Evolutionary conservation across 2,797 vertebrate genomes (phyloP).

Genomic region (Numenius phaeopus): DNA sequence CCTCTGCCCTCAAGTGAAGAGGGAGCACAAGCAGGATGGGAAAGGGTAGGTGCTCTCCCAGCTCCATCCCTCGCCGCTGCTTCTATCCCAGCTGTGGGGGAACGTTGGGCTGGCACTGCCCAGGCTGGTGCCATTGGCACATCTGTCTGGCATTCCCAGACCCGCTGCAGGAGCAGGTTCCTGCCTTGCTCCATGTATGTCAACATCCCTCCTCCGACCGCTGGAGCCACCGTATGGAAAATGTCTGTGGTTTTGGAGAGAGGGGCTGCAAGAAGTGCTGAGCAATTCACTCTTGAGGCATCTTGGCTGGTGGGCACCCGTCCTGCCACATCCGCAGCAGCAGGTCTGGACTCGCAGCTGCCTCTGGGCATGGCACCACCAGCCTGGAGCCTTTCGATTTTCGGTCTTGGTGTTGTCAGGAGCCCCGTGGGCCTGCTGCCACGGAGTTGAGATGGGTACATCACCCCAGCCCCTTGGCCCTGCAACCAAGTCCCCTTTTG

Average conservation of each 20-base stretch:
- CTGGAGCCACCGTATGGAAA: background rate
- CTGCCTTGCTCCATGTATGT: rapidly evolving
- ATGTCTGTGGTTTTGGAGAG: slow-evolving; percentile 33
- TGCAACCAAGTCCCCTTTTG: rapidly evolving
- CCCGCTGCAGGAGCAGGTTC: background rate
- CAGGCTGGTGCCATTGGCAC: background rate
- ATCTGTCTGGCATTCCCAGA: background rate
- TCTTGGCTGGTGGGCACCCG: background rate
- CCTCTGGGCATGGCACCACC: rapidly evolving
- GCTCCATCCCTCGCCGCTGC: rapidly evolving
- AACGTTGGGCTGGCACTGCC: background rate
- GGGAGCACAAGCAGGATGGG: background rate
- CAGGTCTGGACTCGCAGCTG: background rate
- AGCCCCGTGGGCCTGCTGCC: background rate
- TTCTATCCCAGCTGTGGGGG: background rate
- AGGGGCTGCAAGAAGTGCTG: background rate
- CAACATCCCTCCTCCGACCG: rapidly evolving
- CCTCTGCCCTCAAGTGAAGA: background rate
- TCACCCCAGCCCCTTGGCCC: too few species aligned
- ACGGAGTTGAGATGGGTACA: rapidly evolving
- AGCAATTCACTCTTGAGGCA: background rate
- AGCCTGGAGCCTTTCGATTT: rapidly evolving
- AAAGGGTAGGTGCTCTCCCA: background rate
- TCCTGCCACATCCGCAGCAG: background rate
- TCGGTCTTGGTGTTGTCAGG: background rate